Percentiles rank a stretch among this genome's conserved stretches.
Conservation (phyloP, 64 coral and sea anemone genomes). For the Actinia tenebrosa region DNA sequence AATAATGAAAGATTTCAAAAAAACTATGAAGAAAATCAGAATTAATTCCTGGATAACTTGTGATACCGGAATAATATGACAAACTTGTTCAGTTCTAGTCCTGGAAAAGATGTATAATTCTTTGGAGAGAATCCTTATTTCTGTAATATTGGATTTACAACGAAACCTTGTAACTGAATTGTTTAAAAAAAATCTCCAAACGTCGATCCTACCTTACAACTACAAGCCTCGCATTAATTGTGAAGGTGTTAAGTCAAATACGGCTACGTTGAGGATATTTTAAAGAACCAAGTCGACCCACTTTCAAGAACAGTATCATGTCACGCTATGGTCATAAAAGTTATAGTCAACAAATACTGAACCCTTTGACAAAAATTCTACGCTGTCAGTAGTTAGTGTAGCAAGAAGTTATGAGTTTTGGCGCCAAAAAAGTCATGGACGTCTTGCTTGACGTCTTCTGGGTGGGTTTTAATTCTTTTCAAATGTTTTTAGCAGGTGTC, state of each 20-base stretch:
- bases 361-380: neutral
- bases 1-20: no score
- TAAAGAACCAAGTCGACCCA: neutral
- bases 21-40: no score
- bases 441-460: neutral
- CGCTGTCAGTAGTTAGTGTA: neutral
- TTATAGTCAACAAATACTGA: neutral
- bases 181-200: no score
- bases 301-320: neutral
- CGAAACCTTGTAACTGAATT: no score
- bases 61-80: no score
- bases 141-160: no score
- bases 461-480: neutral
- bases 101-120: no score
- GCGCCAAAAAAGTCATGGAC: neutral
- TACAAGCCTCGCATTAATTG: neutral
- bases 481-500: neutral
- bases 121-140: no score
- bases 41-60: no score
- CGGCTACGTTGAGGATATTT: neutral
- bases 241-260: no score
- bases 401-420: neutral
- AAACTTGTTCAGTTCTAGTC: no score
- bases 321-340: neutral
- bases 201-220: neutral